Evolutionary conservation across 2,888 invertebrate genomes (phyloP), one percentile per base, ranked within the genome.

Genomic region (Scaptomyza caliginosa): DNA sequence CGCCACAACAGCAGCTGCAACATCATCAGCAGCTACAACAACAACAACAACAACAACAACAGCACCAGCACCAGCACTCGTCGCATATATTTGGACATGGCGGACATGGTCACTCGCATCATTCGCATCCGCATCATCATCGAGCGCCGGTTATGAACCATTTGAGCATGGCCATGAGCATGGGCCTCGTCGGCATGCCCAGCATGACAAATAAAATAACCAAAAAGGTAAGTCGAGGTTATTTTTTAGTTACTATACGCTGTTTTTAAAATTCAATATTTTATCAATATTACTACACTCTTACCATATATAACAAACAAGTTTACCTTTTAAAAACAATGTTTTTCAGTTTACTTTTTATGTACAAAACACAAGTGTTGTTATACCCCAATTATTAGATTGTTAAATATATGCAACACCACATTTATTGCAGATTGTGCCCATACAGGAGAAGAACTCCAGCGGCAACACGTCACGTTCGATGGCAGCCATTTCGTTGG

Each of bases 401-500:
- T 39, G 26, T 54, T 68, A 21, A 38, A 56, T 48, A 21, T 8
- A 28, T 28, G 26, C 24, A 26, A 24, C 16, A 57, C 24, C 13
- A 36, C 54, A 45, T 57, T 63, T 60, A 67, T 48, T 64, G 32
- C 75, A 91, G 90, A 90, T 91, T 72, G 90, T 90, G 23, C 90
- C 91, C 45, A 90, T 90, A 89, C 93, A 90, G 68, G 91, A 90
- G 72, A 90, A 96, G 81, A 89, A 89, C 71, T 94, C 95, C 56
- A 93, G 96, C 84, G 95, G 96, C 46, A 94, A 94, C 75, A 96
- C 96, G 13, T 96, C 96, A 36, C 93, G 96, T 82, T 96, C 97
- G 69, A 96, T 97, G 96, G 97, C 97, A 0, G 96, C 97, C 49
- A 97, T 97, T 94, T 97, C 97, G 64, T 92, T 97, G 88, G 96